phyloP scores from a whole-genome alignment of 2,113 vertebrate species.

The Limanda limanda region DNA sequence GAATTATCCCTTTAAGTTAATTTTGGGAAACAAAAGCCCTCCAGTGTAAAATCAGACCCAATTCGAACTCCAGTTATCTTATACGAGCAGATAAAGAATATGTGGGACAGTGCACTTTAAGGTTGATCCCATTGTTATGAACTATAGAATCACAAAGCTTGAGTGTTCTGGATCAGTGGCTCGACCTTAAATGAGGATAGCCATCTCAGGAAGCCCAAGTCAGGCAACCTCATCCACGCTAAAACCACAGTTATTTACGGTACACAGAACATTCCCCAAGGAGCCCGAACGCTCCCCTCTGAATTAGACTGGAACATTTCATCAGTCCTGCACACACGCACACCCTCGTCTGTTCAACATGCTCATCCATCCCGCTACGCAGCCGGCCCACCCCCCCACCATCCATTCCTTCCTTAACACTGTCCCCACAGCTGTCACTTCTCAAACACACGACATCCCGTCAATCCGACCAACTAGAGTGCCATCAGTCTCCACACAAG shows the following conservation, averaged over 20 bases:
- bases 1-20: background rate
- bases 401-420: background rate
- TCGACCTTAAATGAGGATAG: conserved; percentile 25
- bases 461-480: no score
- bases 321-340: conserved; percentile 8
- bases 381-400: background rate
- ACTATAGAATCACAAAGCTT: background rate
- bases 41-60: no score
- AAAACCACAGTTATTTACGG: conserved; percentile 44
- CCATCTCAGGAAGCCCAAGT: conserved; percentile 32
- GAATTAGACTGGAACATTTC: conserved; percentile 48
- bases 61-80: no score
- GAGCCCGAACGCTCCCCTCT: conserved; percentile 38
- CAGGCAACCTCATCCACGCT: conserved; percentile 25
- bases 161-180: background rate
- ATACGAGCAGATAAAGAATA: background rate
- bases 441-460: background rate
- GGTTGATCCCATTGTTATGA: background rate
- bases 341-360: conserved; percentile 9
- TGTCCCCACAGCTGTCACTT: conserved; percentile 47
- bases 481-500: background rate
- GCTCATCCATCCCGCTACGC: conserved; percentile 3
- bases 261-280: conserved; percentile 52
- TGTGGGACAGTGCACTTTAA: background rate
- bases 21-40: background rate